These are phyloP conservation scores for Pteropus rufus DNA, from an alignment of 2,797 vertebrate genomes.

Conservation along the genomic window DNA sequence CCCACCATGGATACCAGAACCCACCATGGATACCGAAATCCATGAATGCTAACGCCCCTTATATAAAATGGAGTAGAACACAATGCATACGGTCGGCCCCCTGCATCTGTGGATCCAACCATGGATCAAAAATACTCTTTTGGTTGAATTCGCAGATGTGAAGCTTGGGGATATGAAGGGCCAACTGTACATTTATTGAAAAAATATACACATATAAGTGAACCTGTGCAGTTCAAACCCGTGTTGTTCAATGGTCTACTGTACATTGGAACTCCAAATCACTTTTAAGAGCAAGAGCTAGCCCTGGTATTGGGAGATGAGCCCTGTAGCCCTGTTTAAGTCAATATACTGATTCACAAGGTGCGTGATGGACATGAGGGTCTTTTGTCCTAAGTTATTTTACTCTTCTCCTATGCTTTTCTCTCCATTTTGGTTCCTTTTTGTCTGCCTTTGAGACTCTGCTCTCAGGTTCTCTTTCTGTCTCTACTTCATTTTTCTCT, in stretches of 20 bases:
- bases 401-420: background rate
- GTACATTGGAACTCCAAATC: background rate
- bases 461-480: background rate
- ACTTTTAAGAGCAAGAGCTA: background rate
- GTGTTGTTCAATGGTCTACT: background rate
- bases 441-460: background rate
- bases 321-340: background rate
- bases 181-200: background rate
- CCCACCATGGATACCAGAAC: background rate
- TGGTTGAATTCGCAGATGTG: background rate
- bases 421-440: background rate
- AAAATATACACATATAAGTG: background rate
- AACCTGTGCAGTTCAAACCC: background rate
- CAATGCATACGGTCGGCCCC: background rate
- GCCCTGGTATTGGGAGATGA: background rate
- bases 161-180: background rate
- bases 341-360: background rate
- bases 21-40: background rate
- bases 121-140: background rate
- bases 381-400: background rate
- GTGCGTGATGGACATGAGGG: fast-evolving
- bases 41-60: background rate
- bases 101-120: background rate
- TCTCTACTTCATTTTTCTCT: background rate
- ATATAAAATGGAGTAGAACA: background rate